These are phyloP conservation scores for Phalacrocorax brasilianus DNA, from an alignment of 2,113 vertebrate genomes.

Conservation along the genomic window DNA sequence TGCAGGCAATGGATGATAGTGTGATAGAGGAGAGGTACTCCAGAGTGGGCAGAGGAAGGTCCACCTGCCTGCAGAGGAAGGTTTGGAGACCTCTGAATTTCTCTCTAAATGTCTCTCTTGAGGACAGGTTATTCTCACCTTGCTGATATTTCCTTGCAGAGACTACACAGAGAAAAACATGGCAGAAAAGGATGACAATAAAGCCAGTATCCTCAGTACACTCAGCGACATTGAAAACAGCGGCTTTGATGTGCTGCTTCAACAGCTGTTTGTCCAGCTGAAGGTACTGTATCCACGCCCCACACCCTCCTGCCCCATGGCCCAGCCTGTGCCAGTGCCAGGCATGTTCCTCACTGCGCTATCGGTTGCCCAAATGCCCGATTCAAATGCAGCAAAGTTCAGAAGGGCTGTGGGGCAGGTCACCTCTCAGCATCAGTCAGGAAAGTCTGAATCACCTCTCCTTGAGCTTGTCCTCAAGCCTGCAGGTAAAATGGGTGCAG, in stretches of 20 bases:
- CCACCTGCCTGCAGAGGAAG: background rate
- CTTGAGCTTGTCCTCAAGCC: background rate
- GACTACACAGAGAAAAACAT: constrained; percentile 45
- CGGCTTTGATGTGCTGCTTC: constrained; percentile 70
- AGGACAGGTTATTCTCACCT: background rate
- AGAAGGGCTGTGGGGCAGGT: background rate
- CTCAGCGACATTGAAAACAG: constrained; percentile 71
- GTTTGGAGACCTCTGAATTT: background rate
- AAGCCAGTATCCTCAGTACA: constrained; percentile 36
- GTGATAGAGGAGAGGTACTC: background rate
- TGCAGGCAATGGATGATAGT: fast-evolving
- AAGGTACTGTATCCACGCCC: constrained; percentile 66
- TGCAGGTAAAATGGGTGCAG: background rate
- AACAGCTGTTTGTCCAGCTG: constrained; percentile 72
- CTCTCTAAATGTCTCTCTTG: background rate
- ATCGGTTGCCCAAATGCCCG: background rate
- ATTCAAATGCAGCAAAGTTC: background rate
- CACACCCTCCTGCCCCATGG: background rate
- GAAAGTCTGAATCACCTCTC: background rate
- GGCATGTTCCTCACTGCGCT: background rate
- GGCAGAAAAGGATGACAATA: background rate
- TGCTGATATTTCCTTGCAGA: constrained; percentile 58
- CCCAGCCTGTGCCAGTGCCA: background rate
- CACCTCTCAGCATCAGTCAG: background rate
- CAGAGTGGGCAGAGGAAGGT: background rate